These are phyloP conservation scores for Cataglyphis altisquamis DNA, from an alignment of 2,888 invertebrate species.

Conservation along the genomic window DNA sequence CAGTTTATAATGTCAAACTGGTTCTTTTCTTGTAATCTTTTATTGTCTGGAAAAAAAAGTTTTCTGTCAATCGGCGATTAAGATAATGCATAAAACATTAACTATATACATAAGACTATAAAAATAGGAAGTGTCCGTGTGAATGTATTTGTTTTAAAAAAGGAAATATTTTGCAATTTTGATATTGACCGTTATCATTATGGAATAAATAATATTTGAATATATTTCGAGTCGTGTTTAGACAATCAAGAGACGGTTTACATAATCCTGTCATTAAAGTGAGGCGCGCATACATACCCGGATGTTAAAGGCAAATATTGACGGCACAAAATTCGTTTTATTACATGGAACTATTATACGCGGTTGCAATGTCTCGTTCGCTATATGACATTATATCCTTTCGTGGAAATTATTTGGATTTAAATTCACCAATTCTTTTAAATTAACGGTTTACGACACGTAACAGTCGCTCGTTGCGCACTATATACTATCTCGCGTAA, in stretches of 20 bases:
- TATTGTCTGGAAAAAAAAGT: background rate
- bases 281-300: constrained; percentile 3
- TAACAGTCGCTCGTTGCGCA: constrained; percentile 39
- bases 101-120: constrained; percentile 16
- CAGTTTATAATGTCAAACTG: background rate
- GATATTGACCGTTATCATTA: constrained; percentile 28
- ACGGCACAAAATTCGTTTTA: constrained; percentile 49
- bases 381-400: constrained; percentile 58
- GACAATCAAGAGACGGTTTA: constrained; percentile 51
- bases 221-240: constrained; percentile 30
- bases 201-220: constrained; percentile 10
- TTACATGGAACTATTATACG: constrained; percentile 52
- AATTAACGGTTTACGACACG: constrained; percentile 47
- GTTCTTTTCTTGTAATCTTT: background rate
- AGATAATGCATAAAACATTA: constrained; percentile 18
- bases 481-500: constrained; percentile 19
- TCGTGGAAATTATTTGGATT: constrained; percentile 51
- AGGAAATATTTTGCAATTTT: constrained; percentile 3
- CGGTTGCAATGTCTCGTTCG: constrained; percentile 14
- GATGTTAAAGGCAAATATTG: constrained; percentile 31
- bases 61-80: constrained; percentile 49
- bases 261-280: constrained; percentile 38
- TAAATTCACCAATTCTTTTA: constrained; percentile 46
- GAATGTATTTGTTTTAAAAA: background rate
- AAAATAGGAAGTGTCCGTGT: background rate